Conservation (phyloP, 92 coral and sea anemone genomes). For the Nematostella vectensis region DNA sequence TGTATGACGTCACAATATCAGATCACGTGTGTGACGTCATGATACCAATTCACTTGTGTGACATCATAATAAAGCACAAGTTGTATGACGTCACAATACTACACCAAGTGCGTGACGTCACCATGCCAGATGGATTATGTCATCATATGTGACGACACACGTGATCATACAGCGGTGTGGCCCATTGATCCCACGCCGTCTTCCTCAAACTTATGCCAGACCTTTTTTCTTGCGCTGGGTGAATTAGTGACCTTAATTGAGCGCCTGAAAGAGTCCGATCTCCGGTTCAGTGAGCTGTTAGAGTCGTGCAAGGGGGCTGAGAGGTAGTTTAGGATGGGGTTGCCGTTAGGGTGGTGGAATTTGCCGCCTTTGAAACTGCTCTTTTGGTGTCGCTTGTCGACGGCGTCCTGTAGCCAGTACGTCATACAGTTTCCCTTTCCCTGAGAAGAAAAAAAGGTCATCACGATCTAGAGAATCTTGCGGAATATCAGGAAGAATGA, state of each 20-base stretch:
- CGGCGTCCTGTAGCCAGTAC: conserved; percentile 67
- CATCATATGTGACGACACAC: too few species aligned
- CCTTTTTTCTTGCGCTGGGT: conserved; percentile 51
- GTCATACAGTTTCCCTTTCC: conserved; percentile 76
- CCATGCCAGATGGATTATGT: not conserved
- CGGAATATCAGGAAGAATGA: too few species aligned
- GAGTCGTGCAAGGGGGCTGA: conserved; percentile 54
- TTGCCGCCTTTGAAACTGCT: conserved; percentile 36
- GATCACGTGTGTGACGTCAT: too few species aligned
- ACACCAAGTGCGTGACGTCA: not conserved
- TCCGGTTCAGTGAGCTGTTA: conserved; percentile 43
- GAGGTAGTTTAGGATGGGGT: conserved; percentile 58
- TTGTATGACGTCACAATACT: not conserved
- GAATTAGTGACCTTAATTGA: conserved; percentile 40
- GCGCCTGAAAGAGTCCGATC: conserved; percentile 67
- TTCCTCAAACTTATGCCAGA: conserved; percentile 58
- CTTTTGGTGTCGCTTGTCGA: conserved; percentile 34
- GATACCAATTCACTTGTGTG: too few species aligned
- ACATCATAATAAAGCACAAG: too few species aligned
- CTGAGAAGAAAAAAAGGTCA: conserved; percentile 20
- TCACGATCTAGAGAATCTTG: too few species aligned
- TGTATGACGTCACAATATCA: too few species aligned
- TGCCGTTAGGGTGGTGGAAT: conserved; percentile 49
- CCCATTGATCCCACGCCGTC: conserved; percentile 33
- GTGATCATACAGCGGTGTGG: conserved; percentile 35